A percentile compares a stretch with the other conserved stretches of the same genome.
Conservation (phyloP, 2,797 vertebrate species). For the Myotis daubentonii region DNA sequence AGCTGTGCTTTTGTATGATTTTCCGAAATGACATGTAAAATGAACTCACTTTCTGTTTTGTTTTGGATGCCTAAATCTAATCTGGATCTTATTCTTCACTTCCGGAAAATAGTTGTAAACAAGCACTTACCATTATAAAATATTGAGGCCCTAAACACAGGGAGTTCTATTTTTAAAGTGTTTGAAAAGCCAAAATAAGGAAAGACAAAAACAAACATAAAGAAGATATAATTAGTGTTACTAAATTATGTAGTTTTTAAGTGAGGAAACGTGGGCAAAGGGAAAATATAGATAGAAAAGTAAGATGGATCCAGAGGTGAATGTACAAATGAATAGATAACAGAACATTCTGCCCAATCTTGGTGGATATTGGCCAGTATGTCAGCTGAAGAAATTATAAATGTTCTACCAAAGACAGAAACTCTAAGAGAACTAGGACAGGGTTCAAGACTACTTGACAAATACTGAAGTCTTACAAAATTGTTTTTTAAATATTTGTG, state of each 20-base stretch:
- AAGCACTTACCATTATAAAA: slow-evolving; percentile 44
- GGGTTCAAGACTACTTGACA: not conserved
- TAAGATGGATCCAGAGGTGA: not conserved
- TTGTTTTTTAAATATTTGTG: not conserved
- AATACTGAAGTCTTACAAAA: not conserved
- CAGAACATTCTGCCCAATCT: not conserved
- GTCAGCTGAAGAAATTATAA: not conserved
- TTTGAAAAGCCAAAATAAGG: slow-evolving; percentile 31
- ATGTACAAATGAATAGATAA: not conserved
- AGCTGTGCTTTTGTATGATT: not conserved
- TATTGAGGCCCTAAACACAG: not conserved
- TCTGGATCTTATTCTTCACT: slow-evolving; percentile 18
- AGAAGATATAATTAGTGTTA: slow-evolving; percentile 46
- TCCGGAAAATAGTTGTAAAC: slow-evolving; percentile 53
- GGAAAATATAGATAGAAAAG: not conserved
- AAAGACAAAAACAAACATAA: not conserved
- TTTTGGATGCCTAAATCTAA: not conserved
- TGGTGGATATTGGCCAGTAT: not conserved
- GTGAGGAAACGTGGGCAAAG: not conserved
- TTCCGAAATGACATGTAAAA: not conserved
- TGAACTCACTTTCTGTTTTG: not conserved
- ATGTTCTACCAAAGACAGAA: not conserved
- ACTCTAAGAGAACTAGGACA: not conserved
- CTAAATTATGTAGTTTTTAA: slow-evolving; percentile 2
- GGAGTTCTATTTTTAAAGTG: slow-evolving; percentile 49